These are phyloP conservation scores for Caenorhabditis sp. DNA, from an alignment of 2,888 invertebrate species.

Conservation along the genomic window DNA sequence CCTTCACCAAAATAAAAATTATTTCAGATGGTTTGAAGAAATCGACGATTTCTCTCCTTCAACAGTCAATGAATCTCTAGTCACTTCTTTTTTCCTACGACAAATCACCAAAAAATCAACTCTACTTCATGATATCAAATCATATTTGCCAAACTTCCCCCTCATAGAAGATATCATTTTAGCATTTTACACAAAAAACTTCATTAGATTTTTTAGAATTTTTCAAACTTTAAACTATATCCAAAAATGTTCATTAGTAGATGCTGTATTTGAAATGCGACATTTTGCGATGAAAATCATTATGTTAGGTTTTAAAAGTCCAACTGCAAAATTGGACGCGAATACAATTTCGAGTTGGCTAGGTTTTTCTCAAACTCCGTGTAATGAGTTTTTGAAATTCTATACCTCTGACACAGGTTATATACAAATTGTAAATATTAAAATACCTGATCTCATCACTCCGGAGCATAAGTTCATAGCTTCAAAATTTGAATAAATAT, in stretches of 20 bases:
- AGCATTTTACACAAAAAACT: conserved; percentile 27
- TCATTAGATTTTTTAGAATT: conserved; percentile 17
- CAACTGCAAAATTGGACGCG: conserved; percentile 14
- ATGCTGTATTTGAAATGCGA: conserved; percentile 24
- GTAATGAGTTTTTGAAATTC: background rate
- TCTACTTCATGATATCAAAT: conserved; percentile 15
- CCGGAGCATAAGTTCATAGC: background rate
- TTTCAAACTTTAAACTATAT: conserved; percentile 12
- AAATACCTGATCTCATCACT: background rate
- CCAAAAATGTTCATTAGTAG: conserved; percentile 11
- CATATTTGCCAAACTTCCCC: conserved; percentile 6
- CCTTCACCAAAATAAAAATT: background rate
- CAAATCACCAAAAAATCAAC: conserved; percentile 14
- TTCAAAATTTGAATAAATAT: background rate
- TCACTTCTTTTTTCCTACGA: conserved; percentile 20
- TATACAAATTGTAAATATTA: background rate
- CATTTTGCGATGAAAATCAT: conserved; percentile 24
- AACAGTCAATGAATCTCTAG: background rate
- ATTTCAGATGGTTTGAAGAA: conserved; percentile 21
- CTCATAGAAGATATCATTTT: conserved; percentile 2
- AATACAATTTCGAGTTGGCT: conserved; percentile 19
- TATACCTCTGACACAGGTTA: background rate
- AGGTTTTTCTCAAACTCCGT: conserved; percentile 8
- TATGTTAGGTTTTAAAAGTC: conserved; percentile 29
- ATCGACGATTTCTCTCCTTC: background rate